phyloP scores from a whole-genome alignment of 2,113 vertebrate genomes.

The Procavia capensis region DNA sequence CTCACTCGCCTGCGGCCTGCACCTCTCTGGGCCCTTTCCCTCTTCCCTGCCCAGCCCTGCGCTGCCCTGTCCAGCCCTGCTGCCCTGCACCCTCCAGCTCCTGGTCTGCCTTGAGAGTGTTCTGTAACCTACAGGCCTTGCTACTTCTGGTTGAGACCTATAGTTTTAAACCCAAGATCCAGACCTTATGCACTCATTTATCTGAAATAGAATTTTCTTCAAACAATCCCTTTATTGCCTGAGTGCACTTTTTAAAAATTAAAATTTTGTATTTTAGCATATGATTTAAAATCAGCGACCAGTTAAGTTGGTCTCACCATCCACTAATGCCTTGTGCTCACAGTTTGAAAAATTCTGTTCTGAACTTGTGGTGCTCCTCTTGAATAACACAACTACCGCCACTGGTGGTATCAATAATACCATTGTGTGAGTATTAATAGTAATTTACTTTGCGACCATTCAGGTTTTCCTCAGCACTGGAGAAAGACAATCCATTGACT shows the following conservation, averaged over 20 bases:
- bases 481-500: neutral
- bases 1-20: rapidly evolving
- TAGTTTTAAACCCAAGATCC: neutral
- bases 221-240: neutral
- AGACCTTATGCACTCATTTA: neutral
- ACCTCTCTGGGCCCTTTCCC: rapidly evolving
- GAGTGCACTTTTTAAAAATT: no score
- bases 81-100: rapidly evolving
- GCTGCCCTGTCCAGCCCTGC: rapidly evolving
- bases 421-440: neutral
- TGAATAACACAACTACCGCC: neutral
- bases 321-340: neutral
- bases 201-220: neutral
- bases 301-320: neutral
- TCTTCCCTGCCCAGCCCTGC: neutral
- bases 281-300: neutral
- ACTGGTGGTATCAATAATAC: neutral
- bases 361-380: neutral
- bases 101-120: neutral
- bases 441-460: neutral
- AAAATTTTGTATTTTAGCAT: neutral
- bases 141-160: neutral
- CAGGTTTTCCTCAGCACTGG: neutral
- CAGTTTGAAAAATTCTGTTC: neutral
- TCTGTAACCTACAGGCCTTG: neutral